phyloP scores from a whole-genome alignment of 1,140 invertebrate genomes.

The Eriosoma lanigerum region DNA sequence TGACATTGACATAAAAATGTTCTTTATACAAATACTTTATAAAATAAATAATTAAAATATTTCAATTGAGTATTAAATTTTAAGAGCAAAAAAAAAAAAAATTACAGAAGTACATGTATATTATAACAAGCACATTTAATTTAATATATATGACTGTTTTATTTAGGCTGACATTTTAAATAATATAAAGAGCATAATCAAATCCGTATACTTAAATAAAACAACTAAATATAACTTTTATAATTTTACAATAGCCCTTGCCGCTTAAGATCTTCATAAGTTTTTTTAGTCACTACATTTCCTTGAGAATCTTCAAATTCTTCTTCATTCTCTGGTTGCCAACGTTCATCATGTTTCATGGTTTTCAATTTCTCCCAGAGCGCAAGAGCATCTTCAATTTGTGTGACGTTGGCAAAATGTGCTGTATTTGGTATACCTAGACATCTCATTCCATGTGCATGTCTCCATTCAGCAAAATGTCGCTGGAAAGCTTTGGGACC shows the following conservation, averaged over 20 bases:
- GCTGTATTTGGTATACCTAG: conserved; percentile 99
- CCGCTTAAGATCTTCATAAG: conserved; percentile 96
- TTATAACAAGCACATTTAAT: no score
- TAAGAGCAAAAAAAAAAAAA: no score
- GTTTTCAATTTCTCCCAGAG: conserved; percentile 97
- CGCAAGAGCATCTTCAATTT: conserved; percentile 95
- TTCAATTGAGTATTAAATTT: no score
- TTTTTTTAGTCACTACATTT: conserved; percentile 98
- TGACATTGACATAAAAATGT: no score
- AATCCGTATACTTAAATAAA: no score
- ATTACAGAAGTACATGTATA: no score
- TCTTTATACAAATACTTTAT: no score
- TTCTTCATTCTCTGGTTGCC: conserved; percentile 96
- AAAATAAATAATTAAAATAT: no score
- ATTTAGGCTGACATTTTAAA: no score
- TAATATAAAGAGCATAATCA: no score
- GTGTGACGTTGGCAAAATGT: conserved; percentile 99
- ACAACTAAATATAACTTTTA: neutral
- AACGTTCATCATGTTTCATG: conserved; percentile 92
- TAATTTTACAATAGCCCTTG: conserved; percentile 85
- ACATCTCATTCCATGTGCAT: conserved; percentile 99
- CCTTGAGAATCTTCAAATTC: conserved; percentile 98
- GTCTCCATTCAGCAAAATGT: conserved; percentile 99
- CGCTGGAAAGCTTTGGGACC: conserved; percentile 99
- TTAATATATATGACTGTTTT: no score